Conservation (phyloP, 2,113 vertebrate genomes). For the Misgurnus anguillicaudatus region DNA sequence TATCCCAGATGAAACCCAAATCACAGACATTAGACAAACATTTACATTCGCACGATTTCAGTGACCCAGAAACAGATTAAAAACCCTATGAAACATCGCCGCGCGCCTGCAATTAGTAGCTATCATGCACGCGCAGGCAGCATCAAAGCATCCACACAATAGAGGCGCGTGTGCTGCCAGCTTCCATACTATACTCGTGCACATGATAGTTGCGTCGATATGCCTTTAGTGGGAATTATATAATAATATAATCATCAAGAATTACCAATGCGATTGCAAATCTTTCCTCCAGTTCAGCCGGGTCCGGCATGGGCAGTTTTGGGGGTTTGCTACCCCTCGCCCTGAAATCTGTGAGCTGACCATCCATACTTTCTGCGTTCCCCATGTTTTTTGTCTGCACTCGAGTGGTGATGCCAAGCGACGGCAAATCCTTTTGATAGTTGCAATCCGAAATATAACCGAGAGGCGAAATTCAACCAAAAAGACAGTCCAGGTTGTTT, state of each 20-base stretch:
- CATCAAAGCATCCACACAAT: constrained; percentile 56
- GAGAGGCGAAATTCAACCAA: not conserved
- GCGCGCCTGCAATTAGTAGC: constrained; percentile 40
- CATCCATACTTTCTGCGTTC: constrained; percentile 89
- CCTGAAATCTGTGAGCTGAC: constrained; percentile 87
- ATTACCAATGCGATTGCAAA: constrained; percentile 90
- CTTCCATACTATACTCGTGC: constrained; percentile 17
- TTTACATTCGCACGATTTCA: not conserved
- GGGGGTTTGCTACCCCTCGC: constrained; percentile 82
- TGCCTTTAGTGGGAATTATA: not conserved
- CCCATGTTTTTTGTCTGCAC: constrained; percentile 67
- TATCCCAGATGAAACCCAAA: not conserved
- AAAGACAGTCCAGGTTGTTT: not conserved
- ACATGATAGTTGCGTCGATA: constrained; percentile 31
- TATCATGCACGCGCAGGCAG: constrained; percentile 36
- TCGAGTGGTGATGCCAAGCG: not conserved
- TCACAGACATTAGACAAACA: not conserved
- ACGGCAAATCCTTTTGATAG: constrained; percentile 1
- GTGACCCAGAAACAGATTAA: not conserved
- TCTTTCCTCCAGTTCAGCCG: constrained; percentile 89
- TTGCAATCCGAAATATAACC: not conserved
- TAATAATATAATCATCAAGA: not conserved
- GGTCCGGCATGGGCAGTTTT: constrained; percentile 92
- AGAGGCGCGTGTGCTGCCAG: constrained; percentile 42
- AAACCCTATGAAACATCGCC: not conserved